Conservation (phyloP, 2,888 invertebrate genomes). For the Loripinus fragilis region DNA sequence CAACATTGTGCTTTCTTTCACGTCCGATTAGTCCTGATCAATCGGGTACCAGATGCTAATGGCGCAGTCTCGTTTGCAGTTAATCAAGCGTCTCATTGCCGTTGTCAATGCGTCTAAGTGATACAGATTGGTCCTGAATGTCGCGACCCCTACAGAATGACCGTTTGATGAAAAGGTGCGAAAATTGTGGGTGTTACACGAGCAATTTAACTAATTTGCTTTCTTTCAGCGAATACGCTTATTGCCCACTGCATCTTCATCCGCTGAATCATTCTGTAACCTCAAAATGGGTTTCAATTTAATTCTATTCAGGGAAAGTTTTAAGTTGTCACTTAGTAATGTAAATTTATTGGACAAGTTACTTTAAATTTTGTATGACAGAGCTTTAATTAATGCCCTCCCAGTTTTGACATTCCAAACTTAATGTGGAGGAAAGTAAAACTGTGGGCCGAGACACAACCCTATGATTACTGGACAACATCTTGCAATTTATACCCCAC, state of each 20-base stretch:
- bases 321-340: neutral
- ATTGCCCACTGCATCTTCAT: neutral
- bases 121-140: neutral
- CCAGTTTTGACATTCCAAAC: neutral
- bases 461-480: neutral
- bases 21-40: constrained; percentile 9
- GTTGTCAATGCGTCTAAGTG: neutral
- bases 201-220: constrained; percentile 9
- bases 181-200: constrained; percentile 5
- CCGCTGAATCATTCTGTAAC: neutral
- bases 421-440: neutral
- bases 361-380: neutral
- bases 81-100: constrained; percentile 5
- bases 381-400: neutral
- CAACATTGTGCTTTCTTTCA: constrained; percentile 17
- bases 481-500: no score
- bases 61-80: neutral
- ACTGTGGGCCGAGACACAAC: neutral
- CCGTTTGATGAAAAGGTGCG: neutral
- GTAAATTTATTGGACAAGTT: constrained; percentile 1
- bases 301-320: neutral
- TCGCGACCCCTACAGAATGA: neutral
- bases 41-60: constrained; percentile 6
- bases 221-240: neutral
- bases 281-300: neutral